These are phyloP conservation scores for Trichogramma pretiosum DNA, from an alignment of 1,140 invertebrate species.

Conservation along the genomic window DNA sequence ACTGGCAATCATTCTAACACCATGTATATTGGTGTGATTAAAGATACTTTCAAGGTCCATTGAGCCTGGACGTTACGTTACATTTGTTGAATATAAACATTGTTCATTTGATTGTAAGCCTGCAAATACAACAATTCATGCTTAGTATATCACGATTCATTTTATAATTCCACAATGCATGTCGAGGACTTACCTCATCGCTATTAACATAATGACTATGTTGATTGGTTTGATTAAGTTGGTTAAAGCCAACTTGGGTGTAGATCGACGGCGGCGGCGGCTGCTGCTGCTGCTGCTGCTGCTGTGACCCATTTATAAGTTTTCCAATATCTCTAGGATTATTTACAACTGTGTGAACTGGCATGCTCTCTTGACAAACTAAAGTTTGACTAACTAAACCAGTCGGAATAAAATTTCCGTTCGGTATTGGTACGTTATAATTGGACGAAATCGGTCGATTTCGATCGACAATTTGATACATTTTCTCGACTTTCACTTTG, in stretches of 20 bases:
- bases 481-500: too few species aligned
- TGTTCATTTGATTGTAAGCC: conserved; percentile 7
- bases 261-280: neutral
- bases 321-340: conserved; percentile 5
- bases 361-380: neutral
- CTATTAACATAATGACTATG: conserved; percentile 2
- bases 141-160: neutral
- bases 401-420: conserved; percentile 1
- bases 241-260: conserved; percentile 7
- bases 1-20: too few species aligned
- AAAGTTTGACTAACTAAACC: neutral
- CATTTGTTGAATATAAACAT: conserved; percentile 6
- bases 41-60: conserved; percentile 3
- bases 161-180: neutral
- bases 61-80: conserved; percentile 5
- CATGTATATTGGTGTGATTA: too few species aligned
- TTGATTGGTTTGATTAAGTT: too few species aligned
- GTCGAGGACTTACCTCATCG: conserved; percentile 6
- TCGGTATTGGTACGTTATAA: too few species aligned
- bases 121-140: neutral
- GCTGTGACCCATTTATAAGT: too few species aligned
- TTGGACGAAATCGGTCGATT: too few species aligned
- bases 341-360: neutral
- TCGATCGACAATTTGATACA: too few species aligned
- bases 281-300: neutral